These are phyloP conservation scores for Crypturellus undulatus DNA, from an alignment of 2,113 vertebrate genomes.

Conservation along the genomic window DNA sequence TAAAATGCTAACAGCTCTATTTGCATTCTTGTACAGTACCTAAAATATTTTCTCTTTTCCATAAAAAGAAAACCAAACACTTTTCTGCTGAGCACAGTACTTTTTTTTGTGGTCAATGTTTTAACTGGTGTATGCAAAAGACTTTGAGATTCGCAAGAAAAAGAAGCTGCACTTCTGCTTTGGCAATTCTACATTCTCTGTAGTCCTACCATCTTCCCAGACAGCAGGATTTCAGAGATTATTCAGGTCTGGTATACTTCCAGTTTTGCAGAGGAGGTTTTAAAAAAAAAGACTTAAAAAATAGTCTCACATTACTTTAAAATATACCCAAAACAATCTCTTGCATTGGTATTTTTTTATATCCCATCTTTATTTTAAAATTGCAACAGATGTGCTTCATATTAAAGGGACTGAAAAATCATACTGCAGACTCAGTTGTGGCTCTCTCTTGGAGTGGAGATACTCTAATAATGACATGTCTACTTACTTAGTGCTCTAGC, in stretches of 20 bases:
- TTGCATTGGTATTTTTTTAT: background rate
- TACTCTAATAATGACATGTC: background rate
- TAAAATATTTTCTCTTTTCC: background rate
- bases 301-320: background rate
- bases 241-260: background rate
- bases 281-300: background rate
- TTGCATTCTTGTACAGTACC: constrained; percentile 2
- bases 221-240: background rate
- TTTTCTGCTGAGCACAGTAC: background rate
- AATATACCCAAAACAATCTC: background rate
- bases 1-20: constrained; percentile 4
- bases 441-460: background rate
- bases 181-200: background rate
- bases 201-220: background rate
- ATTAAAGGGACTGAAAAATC: background rate
- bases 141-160: background rate
- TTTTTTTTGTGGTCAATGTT: background rate
- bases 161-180: background rate
- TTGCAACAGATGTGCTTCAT: background rate
- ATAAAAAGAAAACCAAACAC: background rate
- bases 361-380: background rate
- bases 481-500: background rate
- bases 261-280: background rate
- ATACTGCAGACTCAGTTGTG: background rate
- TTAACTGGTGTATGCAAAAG: background rate